phyloP scores from a whole-genome alignment of 2,113 vertebrate genomes.

The Bothrops jararaca region DNA sequence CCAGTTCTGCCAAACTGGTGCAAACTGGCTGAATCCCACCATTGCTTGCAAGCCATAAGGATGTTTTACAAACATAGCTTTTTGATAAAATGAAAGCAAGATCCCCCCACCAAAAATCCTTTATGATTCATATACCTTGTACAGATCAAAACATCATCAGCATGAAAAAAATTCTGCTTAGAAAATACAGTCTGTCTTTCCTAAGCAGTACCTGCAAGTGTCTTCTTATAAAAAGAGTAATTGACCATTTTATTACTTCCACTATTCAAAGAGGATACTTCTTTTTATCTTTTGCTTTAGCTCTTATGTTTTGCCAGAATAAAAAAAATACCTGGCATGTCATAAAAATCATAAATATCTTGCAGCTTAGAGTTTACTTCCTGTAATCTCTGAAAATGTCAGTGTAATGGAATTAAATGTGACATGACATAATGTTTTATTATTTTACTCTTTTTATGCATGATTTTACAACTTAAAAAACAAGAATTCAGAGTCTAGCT shows the following conservation, averaged over 20 bases:
- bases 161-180: neutral
- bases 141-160: neutral
- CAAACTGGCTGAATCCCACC: too few relatives aligned
- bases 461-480: neutral
- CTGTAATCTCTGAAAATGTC: neutral
- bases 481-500: neutral
- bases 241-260: neutral
- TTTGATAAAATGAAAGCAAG: too few relatives aligned
- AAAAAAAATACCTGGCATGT: neutral
- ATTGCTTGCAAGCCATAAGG: too few relatives aligned
- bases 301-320: neutral
- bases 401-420: neutral
- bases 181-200: neutral
- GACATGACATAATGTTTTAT: neutral
- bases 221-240: neutral
- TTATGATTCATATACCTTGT: neutral
- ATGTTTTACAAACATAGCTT: neutral
- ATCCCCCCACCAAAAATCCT: too few relatives aligned
- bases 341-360: neutral
- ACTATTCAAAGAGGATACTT: neutral
- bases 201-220: neutral
- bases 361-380: neutral
- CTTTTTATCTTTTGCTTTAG: neutral
- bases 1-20: too few relatives aligned
- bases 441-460: neutral